A percentile compares a stretch with the other conserved stretches of the same genome.
Conservation (phyloP, 2,888 invertebrate genomes). For the Chironomus tentans region DNA sequence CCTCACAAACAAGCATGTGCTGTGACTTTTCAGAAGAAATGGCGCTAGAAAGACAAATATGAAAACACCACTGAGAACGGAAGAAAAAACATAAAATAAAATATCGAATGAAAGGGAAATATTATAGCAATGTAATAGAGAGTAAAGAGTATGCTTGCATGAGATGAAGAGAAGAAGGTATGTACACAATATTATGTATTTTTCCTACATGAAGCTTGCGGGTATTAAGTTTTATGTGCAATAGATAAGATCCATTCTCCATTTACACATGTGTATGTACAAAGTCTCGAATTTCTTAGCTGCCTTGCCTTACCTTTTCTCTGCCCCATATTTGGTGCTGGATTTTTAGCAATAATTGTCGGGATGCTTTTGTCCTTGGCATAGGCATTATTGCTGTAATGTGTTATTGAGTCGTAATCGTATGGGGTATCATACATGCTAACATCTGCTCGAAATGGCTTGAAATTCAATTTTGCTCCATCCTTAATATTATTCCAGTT, state of each 20-base stretch:
- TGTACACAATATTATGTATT: too few relatives aligned
- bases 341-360: constrained; percentile 3
- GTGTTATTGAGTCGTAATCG: constrained; percentile 23
- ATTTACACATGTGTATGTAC: neutral
- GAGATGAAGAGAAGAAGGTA: too few relatives aligned
- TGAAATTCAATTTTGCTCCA: constrained; percentile 20
- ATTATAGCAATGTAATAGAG: too few relatives aligned
- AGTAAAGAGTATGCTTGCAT: too few relatives aligned
- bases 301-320: neutral
- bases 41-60: too few relatives aligned
- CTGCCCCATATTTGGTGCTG: constrained; percentile 20
- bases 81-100: too few relatives aligned
- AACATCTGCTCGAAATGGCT: neutral
- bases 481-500: constrained; percentile 24
- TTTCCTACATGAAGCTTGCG: neutral
- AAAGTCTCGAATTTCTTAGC: neutral
- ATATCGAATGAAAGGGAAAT: too few relatives aligned
- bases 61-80: too few relatives aligned
- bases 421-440: constrained; percentile 16
- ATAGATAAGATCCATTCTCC: constrained; percentile 8
- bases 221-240: constrained; percentile 17
- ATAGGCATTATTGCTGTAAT: constrained; percentile 6
- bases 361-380: constrained; percentile 19
- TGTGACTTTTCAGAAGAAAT: too few relatives aligned
- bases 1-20: too few relatives aligned